phyloP scores from a whole-genome alignment of 2,113 vertebrate species.

The Barnardius zonarius region DNA sequence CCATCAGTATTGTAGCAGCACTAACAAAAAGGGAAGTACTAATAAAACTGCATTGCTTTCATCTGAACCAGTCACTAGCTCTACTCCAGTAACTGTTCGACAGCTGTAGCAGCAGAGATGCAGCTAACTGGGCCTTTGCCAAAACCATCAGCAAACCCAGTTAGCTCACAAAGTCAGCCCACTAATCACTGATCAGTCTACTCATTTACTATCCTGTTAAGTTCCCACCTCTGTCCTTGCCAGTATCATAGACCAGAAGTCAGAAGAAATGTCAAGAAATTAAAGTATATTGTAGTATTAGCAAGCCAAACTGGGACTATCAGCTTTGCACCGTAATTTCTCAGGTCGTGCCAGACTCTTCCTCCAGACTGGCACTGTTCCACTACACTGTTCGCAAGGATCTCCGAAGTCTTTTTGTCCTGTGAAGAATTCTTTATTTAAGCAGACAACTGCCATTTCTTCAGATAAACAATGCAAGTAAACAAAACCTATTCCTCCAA shows the following conservation, averaged over 20 bases:
- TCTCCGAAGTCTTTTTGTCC: neutral
- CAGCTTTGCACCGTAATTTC: neutral
- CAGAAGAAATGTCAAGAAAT: neutral
- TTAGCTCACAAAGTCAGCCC: neutral
- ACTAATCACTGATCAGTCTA: neutral
- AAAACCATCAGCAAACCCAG: neutral
- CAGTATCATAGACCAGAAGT: neutral
- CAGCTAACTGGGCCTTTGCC: neutral
- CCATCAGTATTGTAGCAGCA: neutral
- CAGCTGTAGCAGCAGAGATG: neutral
- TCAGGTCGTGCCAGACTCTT: neutral
- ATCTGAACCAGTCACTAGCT: neutral
- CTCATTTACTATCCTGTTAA: neutral
- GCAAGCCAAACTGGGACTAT: neutral
- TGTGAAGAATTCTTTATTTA: neutral
- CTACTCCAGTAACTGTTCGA: neutral
- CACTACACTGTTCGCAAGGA: neutral
- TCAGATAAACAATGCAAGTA: neutral
- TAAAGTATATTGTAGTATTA: neutral
- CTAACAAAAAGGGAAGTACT: neutral
- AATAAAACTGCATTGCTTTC: neutral
- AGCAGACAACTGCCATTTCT: neutral
- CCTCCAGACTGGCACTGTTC: neutral
- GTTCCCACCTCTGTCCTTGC: neutral
- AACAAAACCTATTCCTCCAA: neutral